Percentiles rank a stretch among this genome's conserved stretches.
Evolutionary conservation across 2,888 invertebrate genomes (phyloP).

Genomic region (Agrochola litura): DNA sequence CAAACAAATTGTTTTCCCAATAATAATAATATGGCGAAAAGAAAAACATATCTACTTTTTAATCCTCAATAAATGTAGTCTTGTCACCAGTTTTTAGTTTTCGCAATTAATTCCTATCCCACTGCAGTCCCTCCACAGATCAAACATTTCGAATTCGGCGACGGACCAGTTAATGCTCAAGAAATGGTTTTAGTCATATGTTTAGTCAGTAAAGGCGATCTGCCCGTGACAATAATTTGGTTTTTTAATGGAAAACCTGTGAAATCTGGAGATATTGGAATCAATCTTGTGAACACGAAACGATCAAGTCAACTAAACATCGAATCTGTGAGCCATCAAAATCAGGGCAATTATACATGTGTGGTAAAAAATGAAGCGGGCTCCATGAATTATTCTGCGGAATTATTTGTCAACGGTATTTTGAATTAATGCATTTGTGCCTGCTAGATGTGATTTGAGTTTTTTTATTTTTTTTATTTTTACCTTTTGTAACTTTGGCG

Average conservation of each 20-base stretch:
- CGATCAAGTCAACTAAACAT: conserved; percentile 91
- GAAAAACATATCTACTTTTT: neutral
- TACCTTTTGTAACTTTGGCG: conserved; percentile 87
- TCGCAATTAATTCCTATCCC: conserved; percentile 49
- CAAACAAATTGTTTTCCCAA: neutral
- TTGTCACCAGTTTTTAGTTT: conserved; percentile 41
- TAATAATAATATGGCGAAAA: neutral
- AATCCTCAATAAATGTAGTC: neutral
- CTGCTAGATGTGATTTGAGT: conserved; percentile 68
- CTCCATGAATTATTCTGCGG: conserved; percentile 90
- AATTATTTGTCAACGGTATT: conserved; percentile 93
- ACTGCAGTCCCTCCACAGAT: conserved; percentile 94
- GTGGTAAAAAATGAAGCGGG: conserved; percentile 92
- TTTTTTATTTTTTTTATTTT: conserved; percentile 68
- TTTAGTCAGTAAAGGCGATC: conserved; percentile 93
- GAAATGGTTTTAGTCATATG: conserved; percentile 93
- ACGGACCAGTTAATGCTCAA: conserved; percentile 93
- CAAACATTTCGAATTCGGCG: conserved; percentile 94
- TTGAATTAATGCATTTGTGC: conserved; percentile 58
- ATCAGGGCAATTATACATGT: conserved; percentile 92
- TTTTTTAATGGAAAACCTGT: conserved; percentile 91
- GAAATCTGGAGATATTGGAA: conserved; percentile 82
- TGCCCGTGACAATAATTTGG: conserved; percentile 93
- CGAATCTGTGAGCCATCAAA: conserved; percentile 90
- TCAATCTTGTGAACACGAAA: conserved; percentile 82